phyloP scores from a whole-genome alignment of 2,797 vertebrate species.

The Notolabrus celidotus region DNA sequence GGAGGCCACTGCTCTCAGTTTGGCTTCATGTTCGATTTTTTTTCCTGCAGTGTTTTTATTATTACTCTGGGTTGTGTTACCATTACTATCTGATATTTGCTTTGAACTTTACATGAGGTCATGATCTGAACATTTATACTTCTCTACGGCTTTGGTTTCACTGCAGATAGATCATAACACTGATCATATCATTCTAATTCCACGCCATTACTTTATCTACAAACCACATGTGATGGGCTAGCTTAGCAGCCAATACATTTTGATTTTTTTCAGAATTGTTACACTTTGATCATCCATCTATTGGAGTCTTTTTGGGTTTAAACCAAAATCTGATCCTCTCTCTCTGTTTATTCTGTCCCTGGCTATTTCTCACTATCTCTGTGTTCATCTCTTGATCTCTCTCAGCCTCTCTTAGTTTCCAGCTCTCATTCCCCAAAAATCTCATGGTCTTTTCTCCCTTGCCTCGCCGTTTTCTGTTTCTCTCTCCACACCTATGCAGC shows the following conservation, averaged over 20 bases:
- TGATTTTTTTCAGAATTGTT: conserved; percentile 28
- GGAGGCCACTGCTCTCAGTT: not conserved
- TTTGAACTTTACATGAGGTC: conserved; percentile 10
- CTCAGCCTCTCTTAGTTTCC: conserved; percentile 40
- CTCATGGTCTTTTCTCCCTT: conserved; percentile 46
- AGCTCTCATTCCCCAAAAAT: conserved; percentile 52
- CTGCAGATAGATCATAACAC: conserved; percentile 4
- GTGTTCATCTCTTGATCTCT: conserved; percentile 51
- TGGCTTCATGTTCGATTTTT: conserved; percentile 20
- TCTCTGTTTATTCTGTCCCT: conserved; percentile 58
- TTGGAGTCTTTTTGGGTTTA: conserved; percentile 28
- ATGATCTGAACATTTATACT: conserved; percentile 10
- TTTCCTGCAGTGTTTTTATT: conserved; percentile 15
- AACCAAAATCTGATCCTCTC: conserved; percentile 46
- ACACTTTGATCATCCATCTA: conserved; percentile 38
- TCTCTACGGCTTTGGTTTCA: conserved; percentile 4
- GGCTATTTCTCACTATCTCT: conserved; percentile 49
- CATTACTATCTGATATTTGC: conserved; percentile 34
- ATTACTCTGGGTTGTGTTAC: not conserved
- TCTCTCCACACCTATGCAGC: conserved; percentile 74
- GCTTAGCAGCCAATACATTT: not conserved
- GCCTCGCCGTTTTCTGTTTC: conserved; percentile 43
- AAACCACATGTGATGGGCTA: conserved; percentile 12
- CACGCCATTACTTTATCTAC: conserved; percentile 29
- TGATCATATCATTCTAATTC: conserved; percentile 39